Percentiles rank a stretch among this genome's conserved stretches.
Evolutionary conservation across 1,140 invertebrate species (phyloP).

Genomic region (Nixonia krombeini): DNA sequence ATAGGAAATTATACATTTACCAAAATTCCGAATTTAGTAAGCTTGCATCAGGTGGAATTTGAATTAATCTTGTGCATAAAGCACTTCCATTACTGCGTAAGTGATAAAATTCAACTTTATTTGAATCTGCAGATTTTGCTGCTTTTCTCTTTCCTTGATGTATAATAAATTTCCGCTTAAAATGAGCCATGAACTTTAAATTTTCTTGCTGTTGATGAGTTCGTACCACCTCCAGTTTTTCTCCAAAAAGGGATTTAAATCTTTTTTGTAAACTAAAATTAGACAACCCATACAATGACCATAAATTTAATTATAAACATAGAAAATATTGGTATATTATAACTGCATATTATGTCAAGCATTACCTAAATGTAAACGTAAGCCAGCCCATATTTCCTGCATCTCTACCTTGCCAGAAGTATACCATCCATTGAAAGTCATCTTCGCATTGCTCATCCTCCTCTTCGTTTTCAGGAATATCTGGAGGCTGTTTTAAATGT

Average conservation of each 20-base stretch:
- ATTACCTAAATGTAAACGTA: conserved; percentile 95
- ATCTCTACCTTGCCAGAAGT: conserved; percentile 99
- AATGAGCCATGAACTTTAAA: conserved; percentile 98
- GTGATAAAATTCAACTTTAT: conserved; percentile 93
- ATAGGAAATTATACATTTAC: conserved; percentile 68
- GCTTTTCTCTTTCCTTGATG: conserved; percentile 88
- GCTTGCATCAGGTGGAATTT: conserved; percentile 86
- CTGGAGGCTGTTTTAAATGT: conserved; percentile 65
- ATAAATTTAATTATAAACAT: too few relatives aligned
- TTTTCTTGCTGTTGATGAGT: conserved; percentile 99
- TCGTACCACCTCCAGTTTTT: conserved; percentile 95
- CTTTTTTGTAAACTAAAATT: conserved; percentile 94
- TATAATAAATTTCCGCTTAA: conserved; percentile 96
- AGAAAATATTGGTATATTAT: too few relatives aligned
- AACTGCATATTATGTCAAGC: too few relatives aligned
- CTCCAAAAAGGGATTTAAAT: conserved; percentile 95
- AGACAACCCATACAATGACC: too few relatives aligned
- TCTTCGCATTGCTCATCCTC: conserved; percentile 83
- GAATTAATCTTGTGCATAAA: conserved; percentile 93
- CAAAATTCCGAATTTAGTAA: conserved; percentile 89
- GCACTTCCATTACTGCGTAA: conserved; percentile 95
- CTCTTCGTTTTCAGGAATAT: conserved; percentile 77
- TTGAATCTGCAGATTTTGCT: conserved; percentile 69
- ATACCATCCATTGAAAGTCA: conserved; percentile 96
- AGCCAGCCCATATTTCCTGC: conserved; percentile 99